A percentile compares a stretch with the other conserved stretches of the same genome.
Evolutionary conservation across 2,797 vertebrate genomes (phyloP).

Genomic region (Arctocebus calabarensis): DNA sequence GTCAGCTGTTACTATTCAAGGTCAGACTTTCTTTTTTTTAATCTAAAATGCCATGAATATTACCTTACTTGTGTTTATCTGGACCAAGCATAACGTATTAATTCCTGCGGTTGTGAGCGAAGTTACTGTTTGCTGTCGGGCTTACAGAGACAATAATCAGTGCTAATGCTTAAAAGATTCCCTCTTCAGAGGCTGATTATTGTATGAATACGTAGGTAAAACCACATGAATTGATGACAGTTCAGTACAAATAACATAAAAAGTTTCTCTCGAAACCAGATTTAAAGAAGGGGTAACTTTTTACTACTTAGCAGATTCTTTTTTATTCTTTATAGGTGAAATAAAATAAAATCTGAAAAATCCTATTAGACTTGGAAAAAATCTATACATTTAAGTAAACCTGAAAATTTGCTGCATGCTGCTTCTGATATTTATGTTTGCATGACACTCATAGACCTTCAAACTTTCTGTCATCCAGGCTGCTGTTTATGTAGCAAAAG

Average conservation of each 20-base stretch:
- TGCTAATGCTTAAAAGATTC: background rate
- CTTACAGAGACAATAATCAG: conserved; percentile 44
- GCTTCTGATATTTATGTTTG: conserved; percentile 28
- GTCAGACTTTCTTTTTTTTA: background rate
- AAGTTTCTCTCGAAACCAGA: conserved; percentile 40
- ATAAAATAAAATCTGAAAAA: conserved; percentile 53
- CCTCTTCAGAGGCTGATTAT: background rate
- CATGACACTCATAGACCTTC: background rate
- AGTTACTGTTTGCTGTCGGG: background rate
- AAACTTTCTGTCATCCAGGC: background rate
- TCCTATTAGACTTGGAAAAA: conserved; percentile 8
- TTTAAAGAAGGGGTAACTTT: conserved; percentile 27
- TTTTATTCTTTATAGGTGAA: conserved; percentile 50
- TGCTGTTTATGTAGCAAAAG: background rate
- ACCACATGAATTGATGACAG: background rate
- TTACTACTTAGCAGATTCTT: conserved; percentile 27
- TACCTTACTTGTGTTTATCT: conserved; percentile 45
- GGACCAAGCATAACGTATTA: conserved; percentile 16
- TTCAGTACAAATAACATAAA: conserved; percentile 34
- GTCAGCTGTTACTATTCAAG: background rate
- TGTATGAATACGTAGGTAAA: background rate
- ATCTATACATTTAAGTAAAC: conserved; percentile 7
- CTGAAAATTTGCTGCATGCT: background rate
- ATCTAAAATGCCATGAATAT: background rate
- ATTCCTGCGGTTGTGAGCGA: background rate